phyloP scores from a whole-genome alignment of 2,797 vertebrate genomes.

The Etheostoma nigrum region DNA sequence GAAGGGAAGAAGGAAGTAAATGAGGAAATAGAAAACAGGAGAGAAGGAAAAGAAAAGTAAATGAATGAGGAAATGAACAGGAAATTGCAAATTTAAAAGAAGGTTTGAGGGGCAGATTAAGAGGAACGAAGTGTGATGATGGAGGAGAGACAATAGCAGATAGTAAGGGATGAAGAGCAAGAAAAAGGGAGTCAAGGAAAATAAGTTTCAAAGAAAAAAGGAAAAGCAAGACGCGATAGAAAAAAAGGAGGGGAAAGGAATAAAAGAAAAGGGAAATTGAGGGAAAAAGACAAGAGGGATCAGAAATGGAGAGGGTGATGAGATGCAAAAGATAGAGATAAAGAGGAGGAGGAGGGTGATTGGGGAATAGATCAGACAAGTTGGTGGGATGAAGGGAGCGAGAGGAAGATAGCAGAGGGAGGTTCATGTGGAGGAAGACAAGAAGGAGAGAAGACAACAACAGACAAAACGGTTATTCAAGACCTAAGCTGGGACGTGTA shows the following conservation, averaged over 20 bases:
- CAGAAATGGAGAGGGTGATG: slow-evolving; percentile 29
- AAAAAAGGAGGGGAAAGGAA: neutral
- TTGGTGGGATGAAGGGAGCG: slow-evolving; percentile 44
- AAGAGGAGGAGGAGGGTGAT: slow-evolving; percentile 35
- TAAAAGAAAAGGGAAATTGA: slow-evolving; percentile 28
- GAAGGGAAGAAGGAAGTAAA: neutral
- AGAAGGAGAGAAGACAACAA: slow-evolving; percentile 37
- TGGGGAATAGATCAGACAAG: slow-evolving; percentile 63
- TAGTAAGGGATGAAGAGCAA: neutral
- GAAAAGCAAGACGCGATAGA: neutral
- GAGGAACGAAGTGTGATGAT: neutral
- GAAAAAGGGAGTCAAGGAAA: neutral
- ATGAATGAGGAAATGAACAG: neutral
- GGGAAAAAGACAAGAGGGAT: slow-evolving; percentile 35
- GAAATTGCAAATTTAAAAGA: neutral
- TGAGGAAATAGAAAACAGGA: neutral
- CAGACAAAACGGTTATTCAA: slow-evolving; percentile 47
- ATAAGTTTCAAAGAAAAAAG: neutral
- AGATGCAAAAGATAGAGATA: slow-evolving; percentile 37
- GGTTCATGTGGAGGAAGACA: slow-evolving; percentile 46
- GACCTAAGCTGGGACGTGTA: slow-evolving; percentile 44
- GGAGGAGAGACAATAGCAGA: neutral
- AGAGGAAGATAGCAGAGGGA: slow-evolving; percentile 24
- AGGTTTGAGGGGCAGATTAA: neutral
- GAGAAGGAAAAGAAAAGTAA: neutral